phyloP scores from a whole-genome alignment of 1,140 invertebrate genomes.

The Gryon sp. region DNA sequence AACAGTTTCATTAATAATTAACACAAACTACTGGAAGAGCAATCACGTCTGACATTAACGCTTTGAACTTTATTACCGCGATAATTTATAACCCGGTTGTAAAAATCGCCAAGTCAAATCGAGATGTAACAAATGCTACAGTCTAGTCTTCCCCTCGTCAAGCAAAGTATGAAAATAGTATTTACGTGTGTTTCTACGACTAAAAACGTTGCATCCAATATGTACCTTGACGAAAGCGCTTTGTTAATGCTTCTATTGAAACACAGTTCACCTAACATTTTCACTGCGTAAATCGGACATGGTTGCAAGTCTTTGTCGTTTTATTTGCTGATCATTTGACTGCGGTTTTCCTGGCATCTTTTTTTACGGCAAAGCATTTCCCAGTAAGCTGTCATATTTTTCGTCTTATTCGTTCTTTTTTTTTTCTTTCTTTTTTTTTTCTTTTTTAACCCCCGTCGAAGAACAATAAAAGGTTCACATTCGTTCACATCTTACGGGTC shows the following conservation, averaged over 20 bases:
- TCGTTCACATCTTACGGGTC: constrained; percentile 46
- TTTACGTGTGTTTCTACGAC: constrained; percentile 25
- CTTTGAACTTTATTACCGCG: too few relatives aligned
- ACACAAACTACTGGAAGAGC: too few relatives aligned
- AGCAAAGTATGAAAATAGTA: too few relatives aligned
- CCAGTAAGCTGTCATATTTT: constrained; percentile 41
- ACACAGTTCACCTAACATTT: constrained; percentile 57
- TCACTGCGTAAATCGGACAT: constrained; percentile 48
- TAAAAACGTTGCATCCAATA: constrained; percentile 25
- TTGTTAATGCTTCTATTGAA: constrained; percentile 49
- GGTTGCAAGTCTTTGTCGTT: constrained; percentile 43
- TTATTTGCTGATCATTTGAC: constrained; percentile 46
- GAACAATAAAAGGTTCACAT: constrained; percentile 31
- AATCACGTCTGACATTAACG: too few relatives aligned
- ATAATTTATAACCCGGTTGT: constrained; percentile 2
- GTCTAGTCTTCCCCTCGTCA: constrained; percentile 22
- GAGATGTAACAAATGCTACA: constrained; percentile 21
- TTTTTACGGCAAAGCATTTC: constrained; percentile 19
- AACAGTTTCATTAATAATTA: too few relatives aligned
- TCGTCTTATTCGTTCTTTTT: too few relatives aligned
- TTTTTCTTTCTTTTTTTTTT: too few relatives aligned
- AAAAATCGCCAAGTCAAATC: constrained; percentile 3
- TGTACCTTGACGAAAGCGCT: constrained; percentile 57
- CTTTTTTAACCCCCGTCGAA: too few relatives aligned
- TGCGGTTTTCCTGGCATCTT: constrained; percentile 37